Evolutionary conservation across 2,888 invertebrate species (phyloP), one percentile per base, ranked within the genome.

Genomic region (Lordiphosa andalusiaca): DNA sequence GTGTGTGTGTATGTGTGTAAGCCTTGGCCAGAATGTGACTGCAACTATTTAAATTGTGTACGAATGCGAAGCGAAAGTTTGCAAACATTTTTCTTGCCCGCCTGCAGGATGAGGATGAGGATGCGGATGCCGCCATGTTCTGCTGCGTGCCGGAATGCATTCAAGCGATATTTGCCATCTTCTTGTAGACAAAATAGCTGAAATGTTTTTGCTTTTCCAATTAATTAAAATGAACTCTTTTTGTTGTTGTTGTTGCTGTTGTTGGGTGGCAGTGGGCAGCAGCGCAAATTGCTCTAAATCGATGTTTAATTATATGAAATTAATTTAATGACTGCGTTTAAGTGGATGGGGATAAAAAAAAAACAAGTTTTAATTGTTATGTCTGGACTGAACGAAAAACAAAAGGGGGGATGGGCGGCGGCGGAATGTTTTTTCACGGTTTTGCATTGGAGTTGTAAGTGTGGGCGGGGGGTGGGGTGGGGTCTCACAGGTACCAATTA

Each of bases 31-130:
- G 73, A 69, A 61, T 76, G 73, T 56, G 65, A 64, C 78, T 70
- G 64, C 65, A 71, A 73, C 63, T 78, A 77, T 77, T 77, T 82
- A 77, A 77, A 77, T 82, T 75, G 76, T 78, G 70, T 69, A 78
- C 74, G 72, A 69, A 74, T 71, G 78, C 74, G 67, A 63, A 63
- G 69, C 58, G 69, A 71, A 69, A 78, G 64, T 71, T 77, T 56
- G 75, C 68, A 65, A 77, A 78, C 60, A 72, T 78, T 73, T 81
- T 77, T 65, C 63, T 70, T 63, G 54, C 55, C 37, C 46, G 44
- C 30, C 10, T 44, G 44, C 57, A 47, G 39, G 39, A 30, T 35
- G 53, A 42, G 50, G 16, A 37, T 50, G 38, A 25, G 16, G 16
- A 16, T 16, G 16, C 16, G 59, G 25, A 38, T 59, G 42, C 19